A percentile compares a stretch with the other conserved stretches of the same genome.
These are phyloP conservation scores for Saimiri boliviensis DNA, from an alignment of 2,113 vertebrate species.

Conservation along the genomic window DNA sequence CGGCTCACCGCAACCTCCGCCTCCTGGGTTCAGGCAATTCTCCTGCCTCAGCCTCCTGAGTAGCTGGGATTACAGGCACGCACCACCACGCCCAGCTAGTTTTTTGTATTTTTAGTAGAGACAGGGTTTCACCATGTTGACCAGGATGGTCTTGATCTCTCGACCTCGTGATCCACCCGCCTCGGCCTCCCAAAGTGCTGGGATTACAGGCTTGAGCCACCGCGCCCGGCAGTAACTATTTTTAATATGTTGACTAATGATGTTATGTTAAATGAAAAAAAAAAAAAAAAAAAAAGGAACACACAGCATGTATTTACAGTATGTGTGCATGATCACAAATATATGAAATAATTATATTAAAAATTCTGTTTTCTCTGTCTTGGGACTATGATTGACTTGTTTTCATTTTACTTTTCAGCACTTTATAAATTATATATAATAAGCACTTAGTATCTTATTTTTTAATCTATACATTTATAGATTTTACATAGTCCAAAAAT, in stretches of 20 bases:
- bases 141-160: too few relatives aligned
- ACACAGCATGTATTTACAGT: not conserved
- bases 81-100: too few relatives aligned
- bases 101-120: too few relatives aligned
- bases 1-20: too few relatives aligned
- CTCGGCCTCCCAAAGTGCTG: too few relatives aligned
- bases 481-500: not conserved
- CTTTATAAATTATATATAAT: slow-evolving; percentile 19
- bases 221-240: not conserved
- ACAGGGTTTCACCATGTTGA: too few relatives aligned
- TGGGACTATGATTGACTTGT: not conserved
- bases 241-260: not conserved
- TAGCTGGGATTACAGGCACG: too few relatives aligned
- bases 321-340: not conserved
- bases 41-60: too few relatives aligned
- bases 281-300: not conserved
- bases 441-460: not conserved
- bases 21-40: too few relatives aligned
- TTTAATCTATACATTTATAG: not conserved
- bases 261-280: not conserved
- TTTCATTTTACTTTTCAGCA: not conserved
- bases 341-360: not conserved
- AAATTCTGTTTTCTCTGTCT: slow-evolving; percentile 16
- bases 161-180: too few relatives aligned
- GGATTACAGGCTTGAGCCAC: too few relatives aligned